Evolutionary conservation across 2,113 vertebrate genomes (phyloP), one percentile per base, ranked within the genome.

Genomic region (Laticauda colubrina): DNA sequence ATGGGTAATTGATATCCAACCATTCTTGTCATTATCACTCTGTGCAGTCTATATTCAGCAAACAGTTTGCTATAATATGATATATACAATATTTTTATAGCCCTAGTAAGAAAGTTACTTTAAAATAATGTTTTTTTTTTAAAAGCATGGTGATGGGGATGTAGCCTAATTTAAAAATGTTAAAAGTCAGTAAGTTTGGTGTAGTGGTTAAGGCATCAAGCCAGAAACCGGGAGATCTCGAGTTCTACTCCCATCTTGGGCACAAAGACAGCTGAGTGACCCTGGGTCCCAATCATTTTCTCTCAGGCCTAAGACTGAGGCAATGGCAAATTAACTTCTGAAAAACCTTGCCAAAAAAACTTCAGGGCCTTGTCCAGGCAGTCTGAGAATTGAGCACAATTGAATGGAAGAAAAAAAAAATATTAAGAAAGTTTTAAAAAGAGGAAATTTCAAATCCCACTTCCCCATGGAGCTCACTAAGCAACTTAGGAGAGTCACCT

Each of bases 1-100:
- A 15, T 75, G 34, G 88, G 89, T 61, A 94, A 94, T 94, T 95
- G 96, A 94, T 95, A 34, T 94, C 87, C 57, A 94, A 91, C 95
- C 90, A 69, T 1, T 91, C 91, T 51, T 92, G 89, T 91, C 87
- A 92, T 96, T 92, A 88, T 91, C 87, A 92, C 54, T 93, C 34
- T 95, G 29, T 5, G 7, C 21, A 93, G 88, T 89, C 88, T 97
- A 92, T 92, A 90, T 64, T 94, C 39, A 23, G 94, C 94, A 94
- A 88, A 21, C 34, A 93, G 51, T 57, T n/a, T n/a, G 21, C 87
- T 3, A 29, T 23, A 48, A 87, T 90, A 1, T 57, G 15, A 53
- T 53, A 53, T 53, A 51, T 51, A 45, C 45, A 45, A 5, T 45
- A 51, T 51, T 51, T 51, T 9, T 51, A 51, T 51, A 51, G 10